Evolutionary conservation across 2,797 vertebrate genomes (phyloP), one percentile per base, ranked within the genome.

Genomic region (Phoxinus dragarum): DNA sequence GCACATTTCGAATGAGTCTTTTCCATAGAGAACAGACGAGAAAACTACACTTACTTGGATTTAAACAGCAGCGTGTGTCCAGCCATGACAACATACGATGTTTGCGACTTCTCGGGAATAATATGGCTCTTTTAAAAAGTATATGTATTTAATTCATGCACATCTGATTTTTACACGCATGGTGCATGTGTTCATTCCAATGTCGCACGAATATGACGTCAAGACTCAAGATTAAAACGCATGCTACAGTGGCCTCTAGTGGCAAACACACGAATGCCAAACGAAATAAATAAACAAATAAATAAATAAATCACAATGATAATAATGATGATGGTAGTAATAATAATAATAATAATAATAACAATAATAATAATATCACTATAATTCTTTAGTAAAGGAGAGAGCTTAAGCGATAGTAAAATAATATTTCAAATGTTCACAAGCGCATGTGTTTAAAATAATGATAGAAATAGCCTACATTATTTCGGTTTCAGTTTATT

Each of bases 31-130:
- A 47, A 54, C 11, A 52, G 6, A n/a, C 21, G n/a, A 38, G 11
- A 16, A 16, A 49, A 68, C 1, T 1, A 38, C 40, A 93, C 95
- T 94, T 91, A 96, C 96, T 96, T 96, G 5, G 94, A 95, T 90
- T 96, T 96, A 89, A 95, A 96, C 12, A 91, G 92, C 23, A 96
- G 82, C 47, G 91, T 91, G 71, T 56, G 88, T 61, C 83, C 93
- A 19, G 94, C 95, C 95, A 96, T 96, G 11, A 31, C 87, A 74
- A 4, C 44, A 49, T 1, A 2, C 5, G 36, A 5, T 14, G 40
- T 69, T 36, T 31, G 80, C 4, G n/a, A 17, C 67, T 12, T 16
- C 5, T 68, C 3, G 6, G 6, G 12, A 54, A 34, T 0, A 49
- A 68, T n/a, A 27, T 0, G 66, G 5, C 4, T 56, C 4, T 44